Conservation (phyloP, 2,888 invertebrate genomes). For the Microctonus aethiopoides region DNA sequence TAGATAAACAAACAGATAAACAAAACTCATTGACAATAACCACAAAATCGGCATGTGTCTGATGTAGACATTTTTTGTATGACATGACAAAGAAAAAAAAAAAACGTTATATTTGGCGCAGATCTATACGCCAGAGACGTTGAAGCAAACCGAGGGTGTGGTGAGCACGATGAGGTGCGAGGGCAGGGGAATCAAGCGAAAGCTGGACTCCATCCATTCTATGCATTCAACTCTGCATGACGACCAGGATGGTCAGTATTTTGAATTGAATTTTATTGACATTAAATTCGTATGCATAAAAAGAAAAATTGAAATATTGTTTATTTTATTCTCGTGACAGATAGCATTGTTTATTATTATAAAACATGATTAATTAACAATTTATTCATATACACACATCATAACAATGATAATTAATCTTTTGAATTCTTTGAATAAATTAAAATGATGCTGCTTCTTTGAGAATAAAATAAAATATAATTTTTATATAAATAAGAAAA, state of each 20-base stretch:
- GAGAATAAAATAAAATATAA: too few species aligned
- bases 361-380: too few species aligned
- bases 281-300: slow-evolving; percentile 21
- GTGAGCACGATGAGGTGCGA: slow-evolving; percentile 66
- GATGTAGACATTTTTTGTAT: slow-evolving; percentile 62
- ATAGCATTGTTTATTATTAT: slow-evolving; percentile 23
- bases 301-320: slow-evolving; percentile 27
- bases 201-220: slow-evolving; percentile 67
- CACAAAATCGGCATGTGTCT: slow-evolving; percentile 52
- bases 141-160: slow-evolving; percentile 66
- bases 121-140: slow-evolving; percentile 65
- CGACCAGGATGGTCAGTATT: slow-evolving; percentile 68
- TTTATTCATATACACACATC: too few species aligned
- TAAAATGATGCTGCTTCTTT: too few species aligned
- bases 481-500: too few species aligned
- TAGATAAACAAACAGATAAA: slow-evolving; percentile 2
- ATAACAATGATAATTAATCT: too few species aligned
- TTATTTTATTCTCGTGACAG: not conserved
- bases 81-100: slow-evolving; percentile 59
- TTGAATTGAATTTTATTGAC: slow-evolving; percentile 53
- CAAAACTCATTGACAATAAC: slow-evolving; percentile 28
- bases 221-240: slow-evolving; percentile 67
- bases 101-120: slow-evolving; percentile 65
- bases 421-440: too few species aligned
- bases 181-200: slow-evolving; percentile 66